phyloP scores from a whole-genome alignment of 1,140 invertebrate genomes.

The Zaprionus taronus region DNA sequence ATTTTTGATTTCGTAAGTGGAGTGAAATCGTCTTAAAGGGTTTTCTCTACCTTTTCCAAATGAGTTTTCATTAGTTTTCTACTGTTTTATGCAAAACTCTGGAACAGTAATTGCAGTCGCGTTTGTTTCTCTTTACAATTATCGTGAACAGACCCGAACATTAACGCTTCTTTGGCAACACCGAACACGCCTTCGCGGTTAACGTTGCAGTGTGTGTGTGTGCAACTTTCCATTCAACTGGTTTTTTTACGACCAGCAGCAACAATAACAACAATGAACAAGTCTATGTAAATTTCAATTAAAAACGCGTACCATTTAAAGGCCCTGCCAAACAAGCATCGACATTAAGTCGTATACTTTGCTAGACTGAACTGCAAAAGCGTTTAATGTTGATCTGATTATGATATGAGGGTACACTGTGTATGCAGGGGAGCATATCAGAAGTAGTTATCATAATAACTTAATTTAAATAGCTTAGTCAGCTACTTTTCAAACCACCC shows the following conservation, averaged over 20 bases:
- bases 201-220: constrained; percentile 22
- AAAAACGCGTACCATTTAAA: constrained; percentile 23
- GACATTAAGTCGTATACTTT: neutral
- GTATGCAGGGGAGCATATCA: neutral
- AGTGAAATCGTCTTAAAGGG: neutral
- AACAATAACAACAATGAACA: constrained; percentile 20
- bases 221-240: constrained; percentile 68
- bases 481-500: neutral
- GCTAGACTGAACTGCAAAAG: neutral
- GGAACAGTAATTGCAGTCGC: constrained; percentile 30
- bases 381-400: neutral
- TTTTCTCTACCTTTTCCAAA: constrained; percentile 10
- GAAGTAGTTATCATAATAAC: neutral
- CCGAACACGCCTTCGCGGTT: constrained; percentile 36
- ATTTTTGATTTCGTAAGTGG: neutral
- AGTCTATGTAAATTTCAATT: constrained; percentile 48
- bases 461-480: neutral
- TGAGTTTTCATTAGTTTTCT: constrained; percentile 12
- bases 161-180: constrained; percentile 46
- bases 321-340: neutral
- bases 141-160: constrained; percentile 20
- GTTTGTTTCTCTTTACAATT: neutral
- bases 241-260: constrained; percentile 45
- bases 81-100: constrained; percentile 26
- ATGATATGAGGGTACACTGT: neutral